phyloP scores from a whole-genome alignment of 2,888 invertebrate genomes.

The Aradus depressus region DNA sequence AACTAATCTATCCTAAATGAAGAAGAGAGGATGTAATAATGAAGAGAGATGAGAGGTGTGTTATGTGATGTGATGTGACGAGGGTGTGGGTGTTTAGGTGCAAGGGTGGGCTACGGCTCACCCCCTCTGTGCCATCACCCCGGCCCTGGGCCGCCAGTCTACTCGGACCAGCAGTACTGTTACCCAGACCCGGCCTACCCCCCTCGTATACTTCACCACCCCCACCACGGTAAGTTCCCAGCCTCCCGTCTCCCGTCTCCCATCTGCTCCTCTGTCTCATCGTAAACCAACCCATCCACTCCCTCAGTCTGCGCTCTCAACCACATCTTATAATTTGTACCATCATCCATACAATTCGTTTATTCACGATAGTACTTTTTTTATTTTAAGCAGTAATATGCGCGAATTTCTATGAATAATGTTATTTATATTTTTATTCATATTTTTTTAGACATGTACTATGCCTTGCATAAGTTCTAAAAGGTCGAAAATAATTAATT shows the following conservation, averaged over 20 bases:
- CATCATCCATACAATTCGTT: no score
- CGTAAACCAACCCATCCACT: conserved; percentile 37
- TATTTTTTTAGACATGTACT: no score
- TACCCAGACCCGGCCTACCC: conserved; percentile 13
- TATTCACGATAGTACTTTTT: no score
- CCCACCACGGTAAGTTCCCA: conserved; percentile 45
- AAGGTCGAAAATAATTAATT: no score
- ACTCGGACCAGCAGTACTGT: conserved; percentile 31
- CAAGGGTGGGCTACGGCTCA: conserved; percentile 16
- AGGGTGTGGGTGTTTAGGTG: conserved; percentile 9
- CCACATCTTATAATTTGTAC: no score
- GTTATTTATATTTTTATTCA: no score
- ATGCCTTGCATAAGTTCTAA: no score
- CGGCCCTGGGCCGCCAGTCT: conserved; percentile 41
- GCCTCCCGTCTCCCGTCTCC: conserved; percentile 39
- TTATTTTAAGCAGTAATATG: no score
- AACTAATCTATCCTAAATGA: no score
- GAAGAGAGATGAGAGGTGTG: no score
- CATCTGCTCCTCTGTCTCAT: conserved; percentile 32
- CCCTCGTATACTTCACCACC: conserved; percentile 36
- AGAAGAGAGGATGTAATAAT: background rate
- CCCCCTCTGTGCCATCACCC: conserved; percentile 37
- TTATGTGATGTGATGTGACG: background rate
- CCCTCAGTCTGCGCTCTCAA: no score
- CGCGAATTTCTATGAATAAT: no score